phyloP scores from a whole-genome alignment of 2,888 invertebrate genomes.

The Clitarchus hookeri region DNA sequence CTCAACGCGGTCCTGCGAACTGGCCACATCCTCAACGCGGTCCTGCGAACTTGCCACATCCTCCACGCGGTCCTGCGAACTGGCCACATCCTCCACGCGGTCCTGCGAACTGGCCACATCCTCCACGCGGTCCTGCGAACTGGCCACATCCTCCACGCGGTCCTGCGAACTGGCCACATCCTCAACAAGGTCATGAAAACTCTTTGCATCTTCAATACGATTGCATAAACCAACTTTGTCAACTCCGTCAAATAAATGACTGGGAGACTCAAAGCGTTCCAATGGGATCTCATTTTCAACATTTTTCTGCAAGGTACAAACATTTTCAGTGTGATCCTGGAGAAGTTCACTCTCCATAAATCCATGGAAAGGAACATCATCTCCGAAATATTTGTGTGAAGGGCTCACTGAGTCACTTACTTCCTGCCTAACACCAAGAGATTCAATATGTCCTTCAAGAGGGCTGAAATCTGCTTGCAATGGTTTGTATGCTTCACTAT shows the following conservation, averaged over 20 bases:
- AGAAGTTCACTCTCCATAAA: neutral
- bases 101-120: neutral
- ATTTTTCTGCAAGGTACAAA: neutral
- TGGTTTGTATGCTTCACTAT: slow-evolving; percentile 1
- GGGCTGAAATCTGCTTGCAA: neutral
- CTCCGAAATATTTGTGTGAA: neutral
- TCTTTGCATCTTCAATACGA: neutral
- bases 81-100: neutral
- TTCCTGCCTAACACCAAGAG: neutral
- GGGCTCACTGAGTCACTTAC: neutral
- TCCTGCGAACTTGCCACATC: neutral
- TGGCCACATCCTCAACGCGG: neutral
- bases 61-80: neutral
- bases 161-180: neutral
- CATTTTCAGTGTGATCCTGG: neutral
- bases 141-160: neutral
- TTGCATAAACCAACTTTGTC: neutral
- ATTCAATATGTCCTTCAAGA: neutral
- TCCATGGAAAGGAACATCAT: neutral
- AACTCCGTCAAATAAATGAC: neutral
- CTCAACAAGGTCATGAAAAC: neutral
- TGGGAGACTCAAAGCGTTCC: neutral
- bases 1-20: neutral
- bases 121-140: neutral
- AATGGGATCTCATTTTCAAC: neutral